phyloP scores from a whole-genome alignment of 2,113 vertebrate species.

The Galemys pyrenaicus region DNA sequence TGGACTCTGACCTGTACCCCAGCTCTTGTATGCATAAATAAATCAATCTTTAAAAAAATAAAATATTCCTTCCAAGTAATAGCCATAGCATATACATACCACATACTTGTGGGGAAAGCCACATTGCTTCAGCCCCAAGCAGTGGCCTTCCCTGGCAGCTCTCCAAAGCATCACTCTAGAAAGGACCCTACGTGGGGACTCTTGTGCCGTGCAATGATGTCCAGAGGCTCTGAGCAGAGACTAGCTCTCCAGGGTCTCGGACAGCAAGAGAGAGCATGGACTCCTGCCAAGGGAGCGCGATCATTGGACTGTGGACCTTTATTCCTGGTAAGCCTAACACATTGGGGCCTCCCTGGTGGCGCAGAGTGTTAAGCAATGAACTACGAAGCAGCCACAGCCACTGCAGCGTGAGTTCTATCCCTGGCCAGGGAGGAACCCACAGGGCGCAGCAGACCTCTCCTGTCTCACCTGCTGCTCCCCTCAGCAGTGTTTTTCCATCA shows the following conservation, averaged over 20 bases:
- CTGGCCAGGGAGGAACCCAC: too few relatives aligned
- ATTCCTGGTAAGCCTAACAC: neutral
- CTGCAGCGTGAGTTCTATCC: too few relatives aligned
- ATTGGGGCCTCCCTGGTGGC: too few relatives aligned
- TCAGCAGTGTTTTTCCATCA: too few relatives aligned
- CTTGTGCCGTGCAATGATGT: neutral
- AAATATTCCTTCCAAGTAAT: neutral
- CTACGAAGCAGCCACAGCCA: too few relatives aligned
- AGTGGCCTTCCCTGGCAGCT: neutral
- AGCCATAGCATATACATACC: neutral
- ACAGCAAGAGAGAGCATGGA: neutral
- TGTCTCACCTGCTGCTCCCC: too few relatives aligned
- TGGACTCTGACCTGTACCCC: too few relatives aligned
- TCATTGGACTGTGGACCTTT: neutral
- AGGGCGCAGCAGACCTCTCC: too few relatives aligned
- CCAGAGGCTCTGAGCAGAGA: neutral
- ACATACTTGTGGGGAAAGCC: neutral
- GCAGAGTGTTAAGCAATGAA: too few relatives aligned
- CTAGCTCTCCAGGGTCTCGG: neutral
- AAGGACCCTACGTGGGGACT: neutral
- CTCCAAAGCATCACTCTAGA: neutral
- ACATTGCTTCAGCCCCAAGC: neutral
- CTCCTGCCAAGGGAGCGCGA: neutral
- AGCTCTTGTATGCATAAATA: too few relatives aligned
- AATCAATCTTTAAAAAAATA: too few relatives aligned